These are phyloP conservation scores for Wasmannia auropunctata DNA, from an alignment of 1,140 invertebrate species.

Conservation along the genomic window DNA sequence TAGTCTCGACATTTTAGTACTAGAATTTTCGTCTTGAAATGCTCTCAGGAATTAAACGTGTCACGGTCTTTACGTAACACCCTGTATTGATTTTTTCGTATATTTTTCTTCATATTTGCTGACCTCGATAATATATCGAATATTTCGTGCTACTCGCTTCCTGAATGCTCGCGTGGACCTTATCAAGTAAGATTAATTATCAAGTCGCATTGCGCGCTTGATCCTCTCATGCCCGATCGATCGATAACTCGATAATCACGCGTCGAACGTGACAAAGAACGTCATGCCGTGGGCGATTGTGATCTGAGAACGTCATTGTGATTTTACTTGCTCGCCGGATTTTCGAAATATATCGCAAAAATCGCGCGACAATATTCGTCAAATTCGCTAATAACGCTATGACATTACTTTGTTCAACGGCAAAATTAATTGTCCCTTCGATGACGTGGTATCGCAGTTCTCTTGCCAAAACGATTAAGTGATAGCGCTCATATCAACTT, in stretches of 20 bases:
- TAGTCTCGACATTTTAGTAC: too few relatives aligned
- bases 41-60: too few relatives aligned
- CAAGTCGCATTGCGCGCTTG: slow-evolving; percentile 1
- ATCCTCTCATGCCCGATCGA: slow-evolving; percentile 39
- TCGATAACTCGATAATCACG: slow-evolving; percentile 7
- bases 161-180: slow-evolving; percentile 46
- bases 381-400: background rate
- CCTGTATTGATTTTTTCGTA: too few relatives aligned
- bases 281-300: background rate
- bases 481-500: background rate
- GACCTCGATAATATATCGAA: background rate
- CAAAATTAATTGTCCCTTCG: background rate
- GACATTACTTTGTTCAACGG: background rate
- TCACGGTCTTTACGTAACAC: too few relatives aligned
- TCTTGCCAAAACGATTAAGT: background rate
- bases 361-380: background rate
- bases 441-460: background rate
- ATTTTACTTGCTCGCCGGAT: background rate
- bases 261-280: background rate
- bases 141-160: background rate
- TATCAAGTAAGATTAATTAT: slow-evolving; percentile 57
- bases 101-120: background rate
- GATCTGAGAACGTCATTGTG: background rate
- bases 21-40: too few relatives aligned
- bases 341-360: background rate